Evolutionary conservation across 92 coral and sea anemone genomes (phyloP).

Genomic region (Umimayanthus chanpuru): DNA sequence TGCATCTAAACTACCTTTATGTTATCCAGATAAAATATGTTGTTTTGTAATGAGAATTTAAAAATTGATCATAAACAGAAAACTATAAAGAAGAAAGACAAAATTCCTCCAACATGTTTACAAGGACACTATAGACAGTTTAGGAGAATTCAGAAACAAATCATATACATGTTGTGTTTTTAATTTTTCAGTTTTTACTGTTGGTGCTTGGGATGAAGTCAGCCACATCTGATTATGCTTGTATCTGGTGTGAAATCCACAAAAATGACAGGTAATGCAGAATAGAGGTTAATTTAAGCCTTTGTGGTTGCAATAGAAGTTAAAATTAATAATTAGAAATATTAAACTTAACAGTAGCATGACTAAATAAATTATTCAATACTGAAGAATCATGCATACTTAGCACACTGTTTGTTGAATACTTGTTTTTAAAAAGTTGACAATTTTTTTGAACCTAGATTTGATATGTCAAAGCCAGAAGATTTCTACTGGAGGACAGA

Average conservation of each 20-base stretch:
- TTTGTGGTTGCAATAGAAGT: slow-evolving; percentile 16
- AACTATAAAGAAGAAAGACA: slow-evolving; percentile 11
- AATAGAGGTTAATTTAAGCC: slow-evolving; percentile 16
- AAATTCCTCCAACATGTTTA: no score
- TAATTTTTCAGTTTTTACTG: slow-evolving; percentile 44
- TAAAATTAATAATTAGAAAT: slow-evolving; percentile 15
- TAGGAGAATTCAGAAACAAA: no score
- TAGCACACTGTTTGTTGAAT: slow-evolving; percentile 23
- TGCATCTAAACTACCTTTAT: slow-evolving; percentile 16
- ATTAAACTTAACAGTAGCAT: slow-evolving; percentile 15
- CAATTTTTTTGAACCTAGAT: slow-evolving; percentile 39
- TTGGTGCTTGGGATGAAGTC: slow-evolving; percentile 46
- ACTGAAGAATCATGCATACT: slow-evolving; percentile 22
- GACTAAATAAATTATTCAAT: slow-evolving; percentile 9
- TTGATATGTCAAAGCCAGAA: slow-evolving; percentile 33
- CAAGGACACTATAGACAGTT: no score
- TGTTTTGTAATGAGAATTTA: slow-evolving; percentile 20
- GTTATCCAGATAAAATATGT: no score
- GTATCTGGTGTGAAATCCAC: slow-evolving; percentile 47
- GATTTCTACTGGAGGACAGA: not conserved
- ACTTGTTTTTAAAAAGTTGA: no score
- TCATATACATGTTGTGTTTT: slow-evolving; percentile 5
- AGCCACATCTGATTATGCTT: slow-evolving; percentile 49
- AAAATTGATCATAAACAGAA: not conserved
- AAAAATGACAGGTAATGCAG: slow-evolving; percentile 36